Percentiles rank a stretch among this genome's conserved stretches.
Conservation (phyloP, 2,888 invertebrate species). For the Heterodera filipjevi region DNA sequence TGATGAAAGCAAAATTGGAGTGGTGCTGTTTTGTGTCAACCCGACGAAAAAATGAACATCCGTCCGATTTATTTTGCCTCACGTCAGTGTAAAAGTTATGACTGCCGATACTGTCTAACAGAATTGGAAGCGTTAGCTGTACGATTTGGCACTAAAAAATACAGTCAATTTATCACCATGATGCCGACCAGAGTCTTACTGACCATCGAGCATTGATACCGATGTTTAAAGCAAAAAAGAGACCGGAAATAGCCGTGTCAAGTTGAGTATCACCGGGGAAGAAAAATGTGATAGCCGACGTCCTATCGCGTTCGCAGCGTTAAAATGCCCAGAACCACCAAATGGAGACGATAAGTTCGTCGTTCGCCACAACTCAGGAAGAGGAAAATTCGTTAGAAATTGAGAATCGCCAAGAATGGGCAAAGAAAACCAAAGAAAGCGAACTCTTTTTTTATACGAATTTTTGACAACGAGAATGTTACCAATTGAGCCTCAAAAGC, state of each 20-base stretch:
- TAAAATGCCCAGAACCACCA: not conserved
- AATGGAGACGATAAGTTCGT: not conserved
- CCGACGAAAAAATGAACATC: conserved; percentile 32
- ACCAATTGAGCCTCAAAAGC: not conserved
- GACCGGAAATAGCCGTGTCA: conserved; percentile 15
- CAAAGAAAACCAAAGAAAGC: conserved; percentile 9
- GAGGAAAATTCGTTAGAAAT: not conserved
- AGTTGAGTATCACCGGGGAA: conserved; percentile 23
- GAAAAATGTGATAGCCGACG: conserved; percentile 18
- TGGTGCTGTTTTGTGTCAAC: conserved; percentile 26
- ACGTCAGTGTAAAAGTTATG: conserved; percentile 39
- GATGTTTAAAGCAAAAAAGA: conserved; percentile 33
- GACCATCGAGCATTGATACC: conserved; percentile 40
- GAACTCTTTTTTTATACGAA: conserved; percentile 8
- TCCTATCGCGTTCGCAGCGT: not conserved
- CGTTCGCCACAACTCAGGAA: not conserved
- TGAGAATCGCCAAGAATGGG: not conserved
- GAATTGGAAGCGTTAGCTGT: conserved; percentile 43
- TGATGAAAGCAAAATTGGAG: conserved; percentile 43
- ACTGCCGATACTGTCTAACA: conserved; percentile 4
- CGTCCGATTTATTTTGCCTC: conserved; percentile 45
- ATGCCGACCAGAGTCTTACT: conserved; percentile 33
- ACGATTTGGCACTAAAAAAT: conserved; percentile 31
- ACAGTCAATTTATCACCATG: conserved; percentile 36
- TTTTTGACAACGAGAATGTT: not conserved